A percentile compares a stretch with the other conserved stretches of the same genome.
Conservation (phyloP, 2,113 vertebrate species). For the Rhineura floridana region DNA sequence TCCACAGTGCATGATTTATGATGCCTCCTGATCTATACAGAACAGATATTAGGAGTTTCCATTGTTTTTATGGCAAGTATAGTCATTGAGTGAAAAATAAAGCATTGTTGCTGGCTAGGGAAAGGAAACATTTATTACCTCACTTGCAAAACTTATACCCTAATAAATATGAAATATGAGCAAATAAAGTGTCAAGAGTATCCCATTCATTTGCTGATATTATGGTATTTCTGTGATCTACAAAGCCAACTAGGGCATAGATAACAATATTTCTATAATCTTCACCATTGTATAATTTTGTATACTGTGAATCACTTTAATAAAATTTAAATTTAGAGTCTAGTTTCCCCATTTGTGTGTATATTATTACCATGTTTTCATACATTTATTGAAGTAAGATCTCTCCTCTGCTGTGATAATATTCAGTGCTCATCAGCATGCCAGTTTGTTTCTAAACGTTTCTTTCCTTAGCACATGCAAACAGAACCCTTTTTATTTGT, state of each 20-base stretch:
- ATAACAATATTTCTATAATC: constrained; percentile 36
- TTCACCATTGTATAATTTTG: constrained; percentile 19
- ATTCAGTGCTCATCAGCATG: constrained; percentile 6
- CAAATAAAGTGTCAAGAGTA: constrained; percentile 50
- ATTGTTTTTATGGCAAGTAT: constrained; percentile 49
- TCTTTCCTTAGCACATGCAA: not conserved
- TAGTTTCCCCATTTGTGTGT: constrained; percentile 31
- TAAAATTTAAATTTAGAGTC: constrained; percentile 44
- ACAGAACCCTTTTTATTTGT: not conserved
- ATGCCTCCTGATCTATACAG: constrained; percentile 29
- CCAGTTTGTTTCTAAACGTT: not conserved
- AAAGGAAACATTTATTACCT: constrained; percentile 62
- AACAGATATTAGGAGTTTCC: constrained; percentile 35
- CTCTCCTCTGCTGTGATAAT: constrained; percentile 36
- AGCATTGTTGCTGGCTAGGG: constrained; percentile 38
- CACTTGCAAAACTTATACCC: constrained; percentile 55
- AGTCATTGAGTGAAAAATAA: constrained; percentile 52
- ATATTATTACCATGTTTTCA: constrained; percentile 17
- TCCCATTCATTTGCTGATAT: constrained; percentile 49
- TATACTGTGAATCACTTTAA: constrained; percentile 45
- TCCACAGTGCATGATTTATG: constrained; percentile 19
- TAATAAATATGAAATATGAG: constrained; percentile 64
- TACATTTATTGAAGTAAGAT: not conserved
- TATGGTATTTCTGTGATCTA: constrained; percentile 47
- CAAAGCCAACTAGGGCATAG: constrained; percentile 28